These are phyloP conservation scores for Limosa lapponica DNA, from an alignment of 2,797 vertebrate genomes.

Conservation along the genomic window DNA sequence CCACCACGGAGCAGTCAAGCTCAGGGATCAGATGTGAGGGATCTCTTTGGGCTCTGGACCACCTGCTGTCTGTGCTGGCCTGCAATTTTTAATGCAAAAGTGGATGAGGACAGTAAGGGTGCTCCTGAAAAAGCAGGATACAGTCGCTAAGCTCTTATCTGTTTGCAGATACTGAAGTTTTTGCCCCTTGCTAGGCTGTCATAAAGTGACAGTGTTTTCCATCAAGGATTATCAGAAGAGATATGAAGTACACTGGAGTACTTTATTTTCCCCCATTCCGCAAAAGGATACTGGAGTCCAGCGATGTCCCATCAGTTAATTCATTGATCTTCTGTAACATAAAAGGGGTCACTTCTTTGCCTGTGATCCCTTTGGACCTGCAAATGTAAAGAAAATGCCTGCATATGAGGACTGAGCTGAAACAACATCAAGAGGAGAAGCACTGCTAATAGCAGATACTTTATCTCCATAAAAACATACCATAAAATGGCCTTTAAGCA, in stretches of 20 bases:
- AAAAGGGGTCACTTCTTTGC: conserved; percentile 89
- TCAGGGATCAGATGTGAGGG: background rate
- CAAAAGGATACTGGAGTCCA: conserved; percentile 89
- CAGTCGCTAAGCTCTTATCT: background rate
- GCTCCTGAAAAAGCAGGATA: background rate
- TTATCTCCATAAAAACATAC: background rate
- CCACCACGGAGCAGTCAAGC: background rate
- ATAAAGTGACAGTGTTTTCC: background rate
- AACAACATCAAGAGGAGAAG: background rate
- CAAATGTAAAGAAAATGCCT: background rate
- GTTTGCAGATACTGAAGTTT: background rate
- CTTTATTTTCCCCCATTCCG: background rate
- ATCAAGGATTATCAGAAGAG: background rate
- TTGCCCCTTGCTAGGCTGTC: background rate
- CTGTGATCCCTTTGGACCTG: conserved; percentile 81
- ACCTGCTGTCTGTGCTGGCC: background rate
- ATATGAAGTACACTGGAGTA: background rate
- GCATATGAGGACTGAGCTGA: background rate
- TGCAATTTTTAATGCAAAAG: background rate
- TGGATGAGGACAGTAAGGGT: background rate
- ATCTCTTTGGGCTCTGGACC: background rate
- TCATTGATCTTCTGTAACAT: conserved; percentile 84
- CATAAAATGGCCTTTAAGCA: background rate
- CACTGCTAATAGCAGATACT: background rate
- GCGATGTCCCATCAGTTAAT: conserved; percentile 85